A percentile compares a stretch with the other conserved stretches of the same genome.
Conservation (phyloP, 2,797 vertebrate species). For the Acanthiza pusilla region DNA sequence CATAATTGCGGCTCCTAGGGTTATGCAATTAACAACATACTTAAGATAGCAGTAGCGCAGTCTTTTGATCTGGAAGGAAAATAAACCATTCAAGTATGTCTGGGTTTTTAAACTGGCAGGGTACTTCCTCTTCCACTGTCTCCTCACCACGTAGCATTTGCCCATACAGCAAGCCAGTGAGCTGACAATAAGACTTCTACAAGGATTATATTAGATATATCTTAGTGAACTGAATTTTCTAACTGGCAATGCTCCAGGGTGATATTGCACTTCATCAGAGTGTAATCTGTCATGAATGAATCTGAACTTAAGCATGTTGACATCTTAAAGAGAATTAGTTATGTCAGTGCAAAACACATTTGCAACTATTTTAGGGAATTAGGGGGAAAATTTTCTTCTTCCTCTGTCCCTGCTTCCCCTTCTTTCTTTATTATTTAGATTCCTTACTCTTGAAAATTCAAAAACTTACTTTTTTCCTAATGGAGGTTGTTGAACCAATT, state of each 20-base stretch:
- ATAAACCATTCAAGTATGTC: not conserved
- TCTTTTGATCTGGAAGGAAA: constrained; percentile 22
- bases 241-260: not conserved
- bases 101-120: not conserved
- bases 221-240: not conserved
- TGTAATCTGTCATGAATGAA: not conserved
- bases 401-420: not conserved
- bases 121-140: not conserved
- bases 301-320: not conserved
- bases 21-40: not conserved
- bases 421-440: not conserved
- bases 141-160: not conserved
- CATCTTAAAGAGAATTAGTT: not conserved
- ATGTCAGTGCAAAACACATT: not conserved
- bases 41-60: not conserved
- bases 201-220: not conserved
- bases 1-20: not conserved
- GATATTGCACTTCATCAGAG: not conserved
- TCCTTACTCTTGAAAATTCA: not conserved
- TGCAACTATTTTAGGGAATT: not conserved
- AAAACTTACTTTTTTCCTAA: not conserved
- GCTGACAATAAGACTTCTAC: not conserved
- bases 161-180: not conserved
- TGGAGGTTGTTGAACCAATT: not conserved
- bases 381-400: not conserved